phyloP scores from a whole-genome alignment of 2,888 invertebrate species.

The Catocala sponsa region DNA sequence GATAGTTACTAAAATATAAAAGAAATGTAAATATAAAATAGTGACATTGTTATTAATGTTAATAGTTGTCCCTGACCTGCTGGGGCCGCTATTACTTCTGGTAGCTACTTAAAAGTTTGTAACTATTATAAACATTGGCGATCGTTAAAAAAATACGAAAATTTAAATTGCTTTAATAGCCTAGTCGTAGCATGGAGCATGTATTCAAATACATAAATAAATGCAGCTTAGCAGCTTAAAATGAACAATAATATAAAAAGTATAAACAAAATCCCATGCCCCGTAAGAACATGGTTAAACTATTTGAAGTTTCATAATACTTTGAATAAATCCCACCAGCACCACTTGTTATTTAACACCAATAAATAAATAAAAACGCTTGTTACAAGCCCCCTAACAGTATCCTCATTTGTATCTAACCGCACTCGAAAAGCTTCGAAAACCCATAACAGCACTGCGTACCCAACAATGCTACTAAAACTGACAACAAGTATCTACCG shows the following conservation, averaged over 20 bases:
- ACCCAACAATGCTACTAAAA: constrained; percentile 47
- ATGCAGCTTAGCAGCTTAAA: constrained; percentile 45
- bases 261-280: constrained; percentile 26
- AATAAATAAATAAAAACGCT: constrained; percentile 48
- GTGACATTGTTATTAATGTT: too few relatives aligned
- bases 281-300: constrained; percentile 22
- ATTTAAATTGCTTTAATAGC: constrained; percentile 15
- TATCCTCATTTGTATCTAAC: constrained; percentile 71
- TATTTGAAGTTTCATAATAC: constrained; percentile 29
- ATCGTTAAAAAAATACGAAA: neutral
- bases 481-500: constrained; percentile 51
- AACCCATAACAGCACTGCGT: constrained; percentile 69
- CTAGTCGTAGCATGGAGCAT: constrained; percentile 57
- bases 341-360: constrained; percentile 81
- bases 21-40: too few relatives aligned
- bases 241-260: constrained; percentile 26
- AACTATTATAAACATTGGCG: constrained; percentile 16
- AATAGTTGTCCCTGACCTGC: too few relatives aligned
- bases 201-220: constrained; percentile 27
- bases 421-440: constrained; percentile 61
- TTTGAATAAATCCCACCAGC: constrained; percentile 66
- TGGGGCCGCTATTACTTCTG: too few relatives aligned
- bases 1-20: too few relatives aligned
- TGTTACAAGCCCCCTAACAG: constrained; percentile 42
- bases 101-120: constrained; percentile 40